These are phyloP conservation scores for Corythaixoides concolor DNA, from an alignment of 2,113 vertebrate genomes.

Conservation along the genomic window DNA sequence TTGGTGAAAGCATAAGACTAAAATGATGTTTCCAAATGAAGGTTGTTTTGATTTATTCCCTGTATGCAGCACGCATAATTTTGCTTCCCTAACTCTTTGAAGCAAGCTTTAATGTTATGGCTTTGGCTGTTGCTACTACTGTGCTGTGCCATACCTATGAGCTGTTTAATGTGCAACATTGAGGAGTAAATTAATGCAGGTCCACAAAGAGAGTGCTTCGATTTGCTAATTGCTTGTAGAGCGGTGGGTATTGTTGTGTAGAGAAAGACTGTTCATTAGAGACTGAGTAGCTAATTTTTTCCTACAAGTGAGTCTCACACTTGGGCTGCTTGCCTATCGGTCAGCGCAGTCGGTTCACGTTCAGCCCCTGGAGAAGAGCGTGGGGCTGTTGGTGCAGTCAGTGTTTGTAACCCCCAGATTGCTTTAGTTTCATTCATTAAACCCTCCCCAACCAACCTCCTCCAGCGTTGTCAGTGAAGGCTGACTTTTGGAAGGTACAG, in stretches of 20 bases:
- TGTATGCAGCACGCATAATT: not conserved
- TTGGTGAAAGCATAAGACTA: slow-evolving; percentile 25
- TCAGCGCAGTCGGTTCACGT: not conserved
- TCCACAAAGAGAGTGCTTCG: slow-evolving; percentile 26
- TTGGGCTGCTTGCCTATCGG: not conserved
- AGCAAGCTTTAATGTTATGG: slow-evolving; percentile 29
- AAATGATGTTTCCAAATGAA: slow-evolving; percentile 54
- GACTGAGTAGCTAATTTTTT: slow-evolving; percentile 31
- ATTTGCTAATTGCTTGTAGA: slow-evolving; percentile 64
- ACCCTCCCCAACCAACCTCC: not conserved
- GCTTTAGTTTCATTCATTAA: not conserved
- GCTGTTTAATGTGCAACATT: slow-evolving; percentile 23
- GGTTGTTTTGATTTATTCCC: slow-evolving; percentile 48
- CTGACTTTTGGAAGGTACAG: not conserved
- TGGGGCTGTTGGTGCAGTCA: not conserved
- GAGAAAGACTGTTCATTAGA: slow-evolving; percentile 40
- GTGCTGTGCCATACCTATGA: slow-evolving; percentile 6
- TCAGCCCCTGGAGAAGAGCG: not conserved
- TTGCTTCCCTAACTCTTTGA: slow-evolving; percentile 27
- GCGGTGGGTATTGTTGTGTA: slow-evolving; percentile 8
- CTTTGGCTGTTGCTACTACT: not conserved
- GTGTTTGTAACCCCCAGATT: not conserved
- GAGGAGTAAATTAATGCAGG: slow-evolving; percentile 53
- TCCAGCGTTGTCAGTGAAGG: not conserved
- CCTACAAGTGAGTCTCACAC: not conserved